A percentile compares a stretch with the other conserved stretches of the same genome.
Evolutionary conservation across 2,797 vertebrate genomes (phyloP).

Genomic region (Setipinna tenuifilis): DNA sequence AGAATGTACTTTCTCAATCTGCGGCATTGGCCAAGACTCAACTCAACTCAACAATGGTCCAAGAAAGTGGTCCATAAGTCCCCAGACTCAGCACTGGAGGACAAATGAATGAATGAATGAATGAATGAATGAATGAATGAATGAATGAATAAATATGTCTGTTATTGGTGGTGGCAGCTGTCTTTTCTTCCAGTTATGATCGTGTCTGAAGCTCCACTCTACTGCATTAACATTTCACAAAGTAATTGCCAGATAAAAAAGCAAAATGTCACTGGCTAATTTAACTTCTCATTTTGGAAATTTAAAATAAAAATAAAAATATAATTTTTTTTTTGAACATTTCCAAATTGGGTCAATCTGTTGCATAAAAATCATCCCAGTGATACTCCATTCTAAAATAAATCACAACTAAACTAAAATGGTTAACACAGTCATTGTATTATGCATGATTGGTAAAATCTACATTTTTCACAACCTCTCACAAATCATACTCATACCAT

Average conservation of each 20-base stretch:
- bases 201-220: not conserved
- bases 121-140: not conserved
- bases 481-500: not conserved
- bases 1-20: constrained; percentile 14
- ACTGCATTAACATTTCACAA: not conserved
- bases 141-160: not conserved
- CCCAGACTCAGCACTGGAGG: not conserved
- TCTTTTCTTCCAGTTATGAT: not conserved
- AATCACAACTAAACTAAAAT: not conserved
- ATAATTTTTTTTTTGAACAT: not conserved
- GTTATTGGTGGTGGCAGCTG: constrained; percentile 1
- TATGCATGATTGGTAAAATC: not conserved
- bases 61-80: not conserved
- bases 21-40: not conserved
- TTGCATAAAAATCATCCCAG: not conserved
- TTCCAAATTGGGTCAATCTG: not conserved
- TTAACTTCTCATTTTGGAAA: not conserved
- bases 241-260: not conserved
- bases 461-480: not conserved
- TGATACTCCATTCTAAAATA: not conserved
- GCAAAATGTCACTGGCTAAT: not conserved
- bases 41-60: constrained; percentile 1
- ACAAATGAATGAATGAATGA: not conserved
- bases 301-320: not conserved
- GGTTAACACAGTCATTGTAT: not conserved